Evolutionary conservation across 2,888 invertebrate genomes (phyloP).

Genomic region (Apodemia zela): DNA sequence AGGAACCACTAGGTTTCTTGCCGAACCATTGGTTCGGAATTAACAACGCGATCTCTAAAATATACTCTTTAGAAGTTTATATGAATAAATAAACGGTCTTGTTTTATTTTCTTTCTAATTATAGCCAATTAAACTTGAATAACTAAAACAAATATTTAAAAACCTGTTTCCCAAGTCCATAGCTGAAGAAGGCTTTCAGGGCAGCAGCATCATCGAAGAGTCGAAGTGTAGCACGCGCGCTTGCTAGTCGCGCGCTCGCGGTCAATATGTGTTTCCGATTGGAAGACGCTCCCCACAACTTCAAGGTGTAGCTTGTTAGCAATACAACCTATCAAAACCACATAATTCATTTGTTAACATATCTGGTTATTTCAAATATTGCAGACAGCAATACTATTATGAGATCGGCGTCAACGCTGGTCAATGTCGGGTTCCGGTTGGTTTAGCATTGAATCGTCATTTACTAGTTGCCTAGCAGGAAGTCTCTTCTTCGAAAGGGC

Average conservation of each 20-base stretch:
- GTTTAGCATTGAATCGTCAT: no score
- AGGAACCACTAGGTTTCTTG: no score
- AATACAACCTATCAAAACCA: slow-evolving; percentile 80
- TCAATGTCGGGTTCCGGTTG: not conserved
- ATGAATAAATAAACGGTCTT: no score
- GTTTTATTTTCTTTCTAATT: no score
- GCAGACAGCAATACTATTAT: no score
- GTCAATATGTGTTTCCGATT: slow-evolving; percentile 76
- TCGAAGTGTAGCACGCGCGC: slow-evolving; percentile 86
- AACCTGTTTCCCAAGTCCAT: slow-evolving; percentile 83
- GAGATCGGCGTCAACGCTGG: not conserved
- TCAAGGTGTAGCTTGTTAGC: slow-evolving; percentile 87
- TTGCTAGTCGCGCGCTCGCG: slow-evolving; percentile 85
- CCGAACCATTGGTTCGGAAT: no score
- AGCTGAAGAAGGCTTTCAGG: slow-evolving; percentile 84
- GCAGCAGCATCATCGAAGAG: slow-evolving; percentile 91
- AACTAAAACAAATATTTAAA: not conserved
- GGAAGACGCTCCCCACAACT: slow-evolving; percentile 83
- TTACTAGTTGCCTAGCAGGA: no score
- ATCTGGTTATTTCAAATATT: not conserved
- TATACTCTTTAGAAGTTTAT: no score
- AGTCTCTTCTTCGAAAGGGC: no score
- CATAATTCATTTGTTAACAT: not conserved
- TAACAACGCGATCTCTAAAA: no score
- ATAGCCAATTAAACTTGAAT: no score